Percentiles rank a stretch among this genome's conserved stretches.
Evolutionary conservation across 2,113 vertebrate species (phyloP).

Genomic region (Grallaria varia): DNA sequence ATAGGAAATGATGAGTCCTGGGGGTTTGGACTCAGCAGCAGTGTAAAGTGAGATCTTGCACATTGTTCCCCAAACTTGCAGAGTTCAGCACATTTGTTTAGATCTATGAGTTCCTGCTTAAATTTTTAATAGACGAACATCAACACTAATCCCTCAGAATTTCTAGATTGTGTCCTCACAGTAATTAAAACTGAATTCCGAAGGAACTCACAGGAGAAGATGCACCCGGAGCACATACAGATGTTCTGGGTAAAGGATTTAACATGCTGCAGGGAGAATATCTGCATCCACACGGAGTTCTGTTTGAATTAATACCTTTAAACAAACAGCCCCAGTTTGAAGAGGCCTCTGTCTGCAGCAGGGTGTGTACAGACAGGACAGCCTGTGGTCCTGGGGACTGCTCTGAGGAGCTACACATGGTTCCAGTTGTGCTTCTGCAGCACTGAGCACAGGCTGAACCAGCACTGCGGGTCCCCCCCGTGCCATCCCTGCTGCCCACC

Average conservation of each 20-base stretch:
- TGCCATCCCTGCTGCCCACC: fast-evolving
- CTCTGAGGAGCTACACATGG: background rate
- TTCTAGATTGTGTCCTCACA: background rate
- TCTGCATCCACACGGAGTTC: background rate
- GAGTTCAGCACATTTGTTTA: background rate
- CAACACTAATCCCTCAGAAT: background rate
- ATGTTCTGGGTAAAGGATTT: background rate
- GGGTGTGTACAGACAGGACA: background rate
- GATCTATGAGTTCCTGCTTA: background rate
- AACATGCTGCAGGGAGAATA: background rate
- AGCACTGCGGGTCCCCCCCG: background rate
- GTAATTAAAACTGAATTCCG: background rate
- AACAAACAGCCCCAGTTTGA: background rate
- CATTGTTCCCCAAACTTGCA: background rate
- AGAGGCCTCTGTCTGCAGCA: background rate
- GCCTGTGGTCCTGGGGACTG: background rate
- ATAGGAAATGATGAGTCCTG: background rate
- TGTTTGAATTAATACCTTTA: background rate
- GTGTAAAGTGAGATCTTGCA: background rate
- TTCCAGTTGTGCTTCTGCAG: background rate
- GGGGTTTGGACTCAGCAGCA: background rate
- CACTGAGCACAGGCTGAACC: background rate
- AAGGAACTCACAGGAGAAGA: background rate
- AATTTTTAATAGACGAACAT: background rate
- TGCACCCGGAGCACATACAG: background rate